These are phyloP conservation scores for Leontocebus nigricollis DNA, from an alignment of 2,797 vertebrate genomes.

Conservation along the genomic window DNA sequence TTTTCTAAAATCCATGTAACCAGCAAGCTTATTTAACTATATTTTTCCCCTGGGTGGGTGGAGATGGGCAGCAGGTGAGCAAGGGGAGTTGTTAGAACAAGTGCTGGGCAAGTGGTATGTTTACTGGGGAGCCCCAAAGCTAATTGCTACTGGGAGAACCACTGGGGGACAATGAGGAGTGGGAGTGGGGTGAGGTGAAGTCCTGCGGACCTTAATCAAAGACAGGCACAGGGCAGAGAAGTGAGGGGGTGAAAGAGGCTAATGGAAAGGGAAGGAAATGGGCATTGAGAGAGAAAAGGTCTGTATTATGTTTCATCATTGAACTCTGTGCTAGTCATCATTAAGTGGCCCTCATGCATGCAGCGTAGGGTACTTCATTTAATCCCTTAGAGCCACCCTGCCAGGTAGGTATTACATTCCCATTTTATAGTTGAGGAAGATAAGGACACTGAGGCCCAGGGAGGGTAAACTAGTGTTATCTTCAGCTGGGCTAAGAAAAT, in stretches of 20 bases:
- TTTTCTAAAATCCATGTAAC: background rate
- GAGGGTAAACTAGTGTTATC: background rate
- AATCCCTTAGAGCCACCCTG: background rate
- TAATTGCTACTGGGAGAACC: background rate
- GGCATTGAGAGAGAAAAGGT: background rate
- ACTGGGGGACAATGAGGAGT: background rate
- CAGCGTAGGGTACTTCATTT: background rate
- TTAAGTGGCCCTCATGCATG: background rate
- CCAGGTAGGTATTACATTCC: background rate
- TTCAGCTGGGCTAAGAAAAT: background rate
- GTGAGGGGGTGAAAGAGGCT: background rate
- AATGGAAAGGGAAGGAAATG: background rate
- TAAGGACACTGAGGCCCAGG: background rate
- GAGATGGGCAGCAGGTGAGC: background rate
- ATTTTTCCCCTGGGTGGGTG: background rate
- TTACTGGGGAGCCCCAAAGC: background rate
- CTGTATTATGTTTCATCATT: background rate
- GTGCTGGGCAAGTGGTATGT: background rate
- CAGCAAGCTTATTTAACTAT: background rate
- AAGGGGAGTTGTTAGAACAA: background rate
- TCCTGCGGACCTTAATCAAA: background rate
- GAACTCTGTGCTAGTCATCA: background rate
- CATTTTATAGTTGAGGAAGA: slow-evolving; percentile 8
- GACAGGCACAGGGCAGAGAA: background rate
- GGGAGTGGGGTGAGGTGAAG: background rate